A percentile compares a stretch with the other conserved stretches of the same genome.
Conservation (phyloP, 1,140 invertebrate species). For the Cyclina sinensis region DNA sequence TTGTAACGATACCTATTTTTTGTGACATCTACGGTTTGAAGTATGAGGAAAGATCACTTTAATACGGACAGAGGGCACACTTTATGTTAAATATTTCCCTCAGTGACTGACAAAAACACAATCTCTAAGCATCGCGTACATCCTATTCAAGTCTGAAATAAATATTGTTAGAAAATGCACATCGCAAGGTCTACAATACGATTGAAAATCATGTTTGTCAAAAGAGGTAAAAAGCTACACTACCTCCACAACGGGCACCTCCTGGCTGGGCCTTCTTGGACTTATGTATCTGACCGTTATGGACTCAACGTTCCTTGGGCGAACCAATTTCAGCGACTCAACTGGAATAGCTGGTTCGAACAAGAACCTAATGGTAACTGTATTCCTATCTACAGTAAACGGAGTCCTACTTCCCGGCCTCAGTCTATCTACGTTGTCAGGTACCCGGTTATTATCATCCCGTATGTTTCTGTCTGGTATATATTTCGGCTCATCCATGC, state of each 20-base stretch:
- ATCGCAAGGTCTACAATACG: too few relatives aligned
- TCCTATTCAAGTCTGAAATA: too few relatives aligned
- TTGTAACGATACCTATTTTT: too few relatives aligned
- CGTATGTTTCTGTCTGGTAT: slow-evolving; percentile 42
- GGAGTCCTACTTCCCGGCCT: slow-evolving; percentile 14
- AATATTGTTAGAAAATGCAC: too few relatives aligned
- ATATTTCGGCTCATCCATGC: slow-evolving; percentile 38
- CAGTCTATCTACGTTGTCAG: background rate
- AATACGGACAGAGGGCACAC: too few relatives aligned
- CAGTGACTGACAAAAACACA: too few relatives aligned
- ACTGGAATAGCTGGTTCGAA: slow-evolving; percentile 9
- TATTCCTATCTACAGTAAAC: slow-evolving; percentile 5
- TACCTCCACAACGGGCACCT: background rate
- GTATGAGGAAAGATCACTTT: too few relatives aligned
- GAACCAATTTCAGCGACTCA: background rate
- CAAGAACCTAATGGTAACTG: background rate
- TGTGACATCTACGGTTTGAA: too few relatives aligned
- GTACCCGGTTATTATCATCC: background rate
- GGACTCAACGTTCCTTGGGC: background rate
- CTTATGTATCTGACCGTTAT: slow-evolving; percentile 4
- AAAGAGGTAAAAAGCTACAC: too few relatives aligned
- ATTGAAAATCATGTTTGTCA: too few relatives aligned
- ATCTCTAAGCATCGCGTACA: too few relatives aligned
- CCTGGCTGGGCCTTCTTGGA: background rate
- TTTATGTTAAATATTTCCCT: too few relatives aligned